Conservation (phyloP, 1,140 invertebrate species). For the Helicoverpa zea region DNA sequence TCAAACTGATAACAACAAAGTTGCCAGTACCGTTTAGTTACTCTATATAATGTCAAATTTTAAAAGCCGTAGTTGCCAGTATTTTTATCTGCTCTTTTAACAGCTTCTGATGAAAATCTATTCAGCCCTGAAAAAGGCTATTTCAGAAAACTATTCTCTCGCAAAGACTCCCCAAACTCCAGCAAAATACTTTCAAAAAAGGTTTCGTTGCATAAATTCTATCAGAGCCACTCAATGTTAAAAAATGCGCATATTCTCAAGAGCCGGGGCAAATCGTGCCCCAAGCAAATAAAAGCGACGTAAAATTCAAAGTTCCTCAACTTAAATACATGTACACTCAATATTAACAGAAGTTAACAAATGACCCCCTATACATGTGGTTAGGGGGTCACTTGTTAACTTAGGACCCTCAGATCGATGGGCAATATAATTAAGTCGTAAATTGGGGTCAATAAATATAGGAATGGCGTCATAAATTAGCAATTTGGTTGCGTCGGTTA, state of each 20-base stretch:
- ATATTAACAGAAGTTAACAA: constrained; percentile 1
- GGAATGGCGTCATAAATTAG: neutral
- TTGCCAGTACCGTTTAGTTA: no score
- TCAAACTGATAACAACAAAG: no score
- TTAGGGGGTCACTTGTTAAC: constrained; percentile 22
- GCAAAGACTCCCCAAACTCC: neutral
- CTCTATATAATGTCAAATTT: no score
- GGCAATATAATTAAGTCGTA: constrained; percentile 35
- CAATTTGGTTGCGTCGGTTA: constrained; percentile 1
- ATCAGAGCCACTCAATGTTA: constrained; percentile 19
- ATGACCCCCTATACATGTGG: neutral
- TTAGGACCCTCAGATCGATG: constrained; percentile 24
- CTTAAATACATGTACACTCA: neutral
- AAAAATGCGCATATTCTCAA: constrained; percentile 38
- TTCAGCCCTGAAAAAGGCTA: neutral
- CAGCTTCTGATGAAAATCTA: neutral
- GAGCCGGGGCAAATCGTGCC: neutral
- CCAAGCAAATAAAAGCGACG: neutral
- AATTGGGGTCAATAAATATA: constrained; percentile 40
- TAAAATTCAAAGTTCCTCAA: no score
- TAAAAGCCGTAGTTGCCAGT: no score
- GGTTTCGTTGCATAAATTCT: constrained; percentile 33
- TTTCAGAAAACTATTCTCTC: neutral
- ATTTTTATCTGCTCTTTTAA: no score
- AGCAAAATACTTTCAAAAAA: neutral